Conservation (phyloP, 2,797 vertebrate species). For the Hypotaenidia okinawae region DNA sequence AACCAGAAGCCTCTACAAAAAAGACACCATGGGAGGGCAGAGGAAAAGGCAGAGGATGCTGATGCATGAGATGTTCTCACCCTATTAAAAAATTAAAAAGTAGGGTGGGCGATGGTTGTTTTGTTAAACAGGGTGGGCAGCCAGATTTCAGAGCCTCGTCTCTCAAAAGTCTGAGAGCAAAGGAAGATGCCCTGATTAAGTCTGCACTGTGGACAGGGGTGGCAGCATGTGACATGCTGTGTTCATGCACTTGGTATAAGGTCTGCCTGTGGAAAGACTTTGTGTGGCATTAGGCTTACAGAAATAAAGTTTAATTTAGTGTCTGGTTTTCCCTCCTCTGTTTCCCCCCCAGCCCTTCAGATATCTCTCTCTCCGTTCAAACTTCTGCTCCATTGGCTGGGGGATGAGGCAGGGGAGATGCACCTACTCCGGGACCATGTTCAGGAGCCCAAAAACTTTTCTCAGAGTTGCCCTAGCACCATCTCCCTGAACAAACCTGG, state of each 20-base stretch:
- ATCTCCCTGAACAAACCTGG: neutral
- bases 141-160: neutral
- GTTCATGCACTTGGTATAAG: neutral
- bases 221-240: neutral
- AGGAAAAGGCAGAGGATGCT: neutral
- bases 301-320: neutral
- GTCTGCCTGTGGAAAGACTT: neutral
- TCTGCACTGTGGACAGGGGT: accelerated
- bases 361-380: neutral
- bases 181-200: neutral
- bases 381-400: neutral
- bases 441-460: neutral
- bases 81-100: neutral
- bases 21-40: neutral
- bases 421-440: accelerated
- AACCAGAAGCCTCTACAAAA: neutral
- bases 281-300: neutral
- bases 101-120: neutral
- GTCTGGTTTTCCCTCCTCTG: neutral
- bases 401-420: neutral
- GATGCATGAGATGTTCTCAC: accelerated
- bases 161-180: neutral
- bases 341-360: neutral
- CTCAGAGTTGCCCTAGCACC: neutral
- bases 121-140: neutral